These are phyloP conservation scores for Heliconius cydno DNA, from an alignment of 2,888 invertebrate genomes.

Conservation along the genomic window DNA sequence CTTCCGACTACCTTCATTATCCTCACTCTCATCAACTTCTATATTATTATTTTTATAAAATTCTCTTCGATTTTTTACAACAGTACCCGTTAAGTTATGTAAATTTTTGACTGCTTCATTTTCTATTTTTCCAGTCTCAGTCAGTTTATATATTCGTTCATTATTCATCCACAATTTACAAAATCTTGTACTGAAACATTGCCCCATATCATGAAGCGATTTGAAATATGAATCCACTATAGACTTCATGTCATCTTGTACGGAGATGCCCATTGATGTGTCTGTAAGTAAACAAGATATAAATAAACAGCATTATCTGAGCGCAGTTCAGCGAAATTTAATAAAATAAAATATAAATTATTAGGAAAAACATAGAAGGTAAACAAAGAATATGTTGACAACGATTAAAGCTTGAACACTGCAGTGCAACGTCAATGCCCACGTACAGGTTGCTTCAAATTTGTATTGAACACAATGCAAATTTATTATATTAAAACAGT, in stretches of 20 bases:
- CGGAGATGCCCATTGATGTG: conserved; percentile 83
- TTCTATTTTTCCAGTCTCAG: conserved; percentile 36
- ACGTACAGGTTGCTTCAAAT: too few species aligned
- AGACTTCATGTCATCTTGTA: conserved; percentile 61
- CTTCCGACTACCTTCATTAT: conserved; percentile 59
- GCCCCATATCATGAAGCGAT: conserved; percentile 63
- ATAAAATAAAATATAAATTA: too few species aligned
- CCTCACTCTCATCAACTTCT: conserved; percentile 33
- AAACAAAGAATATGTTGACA: too few species aligned
- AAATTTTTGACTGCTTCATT: conserved; percentile 65
- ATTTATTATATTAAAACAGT: too few species aligned
- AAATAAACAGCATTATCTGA: not conserved
- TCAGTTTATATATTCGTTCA: conserved; percentile 36
- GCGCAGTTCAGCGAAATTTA: too few species aligned
- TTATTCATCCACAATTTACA: conserved; percentile 41
- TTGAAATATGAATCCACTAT: conserved; percentile 71
- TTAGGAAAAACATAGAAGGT: not conserved
- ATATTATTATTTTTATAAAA: conserved; percentile 47
- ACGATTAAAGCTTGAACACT: too few species aligned
- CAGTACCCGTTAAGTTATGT: conserved; percentile 78
- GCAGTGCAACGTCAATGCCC: too few species aligned
- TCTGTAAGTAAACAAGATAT: conserved; percentile 46
- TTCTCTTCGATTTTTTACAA: conserved; percentile 71
- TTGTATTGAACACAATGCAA: too few species aligned
- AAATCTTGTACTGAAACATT: conserved; percentile 41